These are phyloP conservation scores for Seladonia tumulorum DNA, from an alignment of 2,888 invertebrate species.

Conservation along the genomic window DNA sequence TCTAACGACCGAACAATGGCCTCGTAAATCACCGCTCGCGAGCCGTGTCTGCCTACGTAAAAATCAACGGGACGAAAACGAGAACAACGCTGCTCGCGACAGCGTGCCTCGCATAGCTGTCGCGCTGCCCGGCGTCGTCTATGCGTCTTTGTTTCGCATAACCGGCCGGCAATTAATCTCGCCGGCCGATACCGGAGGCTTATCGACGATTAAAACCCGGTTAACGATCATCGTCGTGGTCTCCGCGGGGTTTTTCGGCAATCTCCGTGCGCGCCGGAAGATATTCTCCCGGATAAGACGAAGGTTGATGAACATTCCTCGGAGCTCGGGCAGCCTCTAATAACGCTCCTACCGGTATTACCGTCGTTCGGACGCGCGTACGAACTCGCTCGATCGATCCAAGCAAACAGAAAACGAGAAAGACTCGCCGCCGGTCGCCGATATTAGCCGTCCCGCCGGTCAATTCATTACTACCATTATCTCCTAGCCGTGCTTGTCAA, in stretches of 20 bases:
- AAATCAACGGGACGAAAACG: slow-evolving; percentile 52
- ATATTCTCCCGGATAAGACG: slow-evolving; percentile 6
- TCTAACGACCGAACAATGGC: slow-evolving; percentile 56
- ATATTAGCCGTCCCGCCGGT: background rate
- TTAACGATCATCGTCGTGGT: slow-evolving; percentile 2
- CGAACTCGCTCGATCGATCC: background rate
- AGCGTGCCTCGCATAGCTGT: slow-evolving; percentile 46
- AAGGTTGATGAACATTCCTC: slow-evolving; percentile 3
- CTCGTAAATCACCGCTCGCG: slow-evolving; percentile 53
- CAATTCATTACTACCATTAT: slow-evolving; percentile 49
- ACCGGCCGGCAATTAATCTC: slow-evolving; percentile 14
- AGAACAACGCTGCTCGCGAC: slow-evolving; percentile 44
- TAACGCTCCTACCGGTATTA: slow-evolving; percentile 9
- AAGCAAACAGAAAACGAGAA: background rate
- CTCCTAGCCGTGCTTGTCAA: slow-evolving; percentile 38
- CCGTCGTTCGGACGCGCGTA: background rate
- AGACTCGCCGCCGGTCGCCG: background rate
- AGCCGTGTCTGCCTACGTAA: slow-evolving; percentile 49
- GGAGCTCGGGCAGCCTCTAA: slow-evolving; percentile 5
- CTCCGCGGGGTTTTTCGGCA: background rate
- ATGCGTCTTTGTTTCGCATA: slow-evolving; percentile 24
- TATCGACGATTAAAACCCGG: background rate
- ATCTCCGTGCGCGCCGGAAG: background rate
- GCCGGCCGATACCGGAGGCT: too few relatives aligned
- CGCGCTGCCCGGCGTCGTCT: background rate